phyloP scores from a whole-genome alignment of 2,888 invertebrate species.

The Protonemura montana region DNA sequence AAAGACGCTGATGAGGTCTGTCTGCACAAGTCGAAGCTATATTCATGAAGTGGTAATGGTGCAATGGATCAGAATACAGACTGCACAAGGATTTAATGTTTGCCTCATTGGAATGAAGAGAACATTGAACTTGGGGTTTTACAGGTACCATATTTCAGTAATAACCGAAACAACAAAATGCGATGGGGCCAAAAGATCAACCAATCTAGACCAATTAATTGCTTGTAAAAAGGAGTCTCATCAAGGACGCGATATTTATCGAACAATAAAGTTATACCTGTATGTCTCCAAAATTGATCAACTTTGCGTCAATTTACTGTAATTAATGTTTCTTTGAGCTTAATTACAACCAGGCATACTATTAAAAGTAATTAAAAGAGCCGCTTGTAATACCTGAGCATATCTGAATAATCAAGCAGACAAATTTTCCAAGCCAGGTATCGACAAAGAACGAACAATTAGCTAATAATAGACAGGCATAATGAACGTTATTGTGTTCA shows the following conservation, averaged over 20 bases:
- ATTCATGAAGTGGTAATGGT: no score
- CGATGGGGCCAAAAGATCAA: neutral
- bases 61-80: no score
- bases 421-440: neutral
- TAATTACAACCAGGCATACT: neutral
- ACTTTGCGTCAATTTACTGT: conserved; percentile 13
- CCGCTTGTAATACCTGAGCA: neutral
- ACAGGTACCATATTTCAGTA: no score
- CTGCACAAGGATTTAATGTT: no score
- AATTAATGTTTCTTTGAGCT: conserved; percentile 36
- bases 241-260: neutral
- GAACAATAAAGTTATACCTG: neutral
- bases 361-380: conserved; percentile 37
- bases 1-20: no score
- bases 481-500: neutral
- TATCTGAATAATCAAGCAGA: neutral
- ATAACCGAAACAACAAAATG: neutral
- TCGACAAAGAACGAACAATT: neutral
- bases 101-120: no score
- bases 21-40: no score
- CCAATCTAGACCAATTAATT: neutral
- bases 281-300: neutral
- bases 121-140: no score
- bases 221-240: neutral
- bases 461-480: neutral